Percentiles rank a stretch among this genome's conserved stretches.
Evolutionary conservation across 2,888 invertebrate species (phyloP).

Genomic region (Mimas tiliae): DNA sequence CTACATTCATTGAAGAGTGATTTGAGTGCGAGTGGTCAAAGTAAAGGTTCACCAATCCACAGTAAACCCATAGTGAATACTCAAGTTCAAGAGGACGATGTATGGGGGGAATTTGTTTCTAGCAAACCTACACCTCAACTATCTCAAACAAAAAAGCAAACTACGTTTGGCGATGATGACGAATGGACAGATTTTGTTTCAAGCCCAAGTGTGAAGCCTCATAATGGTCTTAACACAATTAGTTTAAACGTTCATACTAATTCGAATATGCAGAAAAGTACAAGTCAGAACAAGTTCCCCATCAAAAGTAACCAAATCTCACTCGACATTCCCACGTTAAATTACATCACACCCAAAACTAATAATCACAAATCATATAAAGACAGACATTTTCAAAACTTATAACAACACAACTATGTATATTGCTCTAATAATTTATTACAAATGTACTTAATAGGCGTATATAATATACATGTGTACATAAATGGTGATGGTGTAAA

Average conservation of each 20-base stretch:
- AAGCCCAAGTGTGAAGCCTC: conserved; percentile 71
- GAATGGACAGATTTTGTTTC: conserved; percentile 83
- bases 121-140: conserved; percentile 69
- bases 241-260: conserved; percentile 78
- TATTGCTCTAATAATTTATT: conserved; percentile 47
- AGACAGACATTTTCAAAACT: conserved; percentile 80
- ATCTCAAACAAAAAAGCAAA: conserved; percentile 54
- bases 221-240: conserved; percentile 77
- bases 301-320: conserved; percentile 62
- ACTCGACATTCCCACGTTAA: conserved; percentile 73
- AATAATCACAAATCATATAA: conserved; percentile 63
- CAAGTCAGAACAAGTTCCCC: conserved; percentile 53
- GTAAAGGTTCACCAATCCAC: conserved; percentile 70
- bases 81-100: conserved; percentile 78
- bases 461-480: conserved; percentile 50
- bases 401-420: conserved; percentile 69
- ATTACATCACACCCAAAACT: conserved; percentile 78
- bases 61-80: conserved; percentile 47
- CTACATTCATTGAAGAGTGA: conserved; percentile 75
- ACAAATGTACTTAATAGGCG: conserved; percentile 38
- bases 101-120: conserved; percentile 87
- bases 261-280: conserved; percentile 66
- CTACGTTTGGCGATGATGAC: conserved; percentile 68
- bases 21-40: conserved; percentile 56
- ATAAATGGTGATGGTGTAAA: conserved; percentile 64